These are phyloP conservation scores for Benitochromis conjunctus DNA, from an alignment of 2,113 vertebrate species.

Conservation along the genomic window DNA sequence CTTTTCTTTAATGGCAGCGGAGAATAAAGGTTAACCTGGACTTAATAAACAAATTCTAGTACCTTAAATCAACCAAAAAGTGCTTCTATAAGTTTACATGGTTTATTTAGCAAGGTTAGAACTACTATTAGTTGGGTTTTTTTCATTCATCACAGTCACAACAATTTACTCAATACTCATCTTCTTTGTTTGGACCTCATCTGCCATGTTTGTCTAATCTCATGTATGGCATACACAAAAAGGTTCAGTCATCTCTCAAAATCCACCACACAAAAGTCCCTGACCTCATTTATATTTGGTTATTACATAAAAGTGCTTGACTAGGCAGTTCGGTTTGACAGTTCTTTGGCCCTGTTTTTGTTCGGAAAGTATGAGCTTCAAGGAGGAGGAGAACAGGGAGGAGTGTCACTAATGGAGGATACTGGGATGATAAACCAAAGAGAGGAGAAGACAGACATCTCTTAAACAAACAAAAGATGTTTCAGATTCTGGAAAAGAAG, in stretches of 20 bases:
- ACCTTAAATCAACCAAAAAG: background rate
- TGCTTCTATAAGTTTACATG: background rate
- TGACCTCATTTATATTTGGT: background rate
- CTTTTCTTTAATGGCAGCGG: background rate
- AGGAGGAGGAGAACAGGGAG: background rate
- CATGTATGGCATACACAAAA: background rate
- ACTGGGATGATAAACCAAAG: background rate
- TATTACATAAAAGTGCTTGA: background rate
- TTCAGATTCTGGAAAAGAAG: background rate
- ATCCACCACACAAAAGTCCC: constrained; percentile 13
- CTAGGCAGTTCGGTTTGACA: background rate
- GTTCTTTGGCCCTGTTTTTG: constrained; percentile 6
- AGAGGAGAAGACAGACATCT: background rate
- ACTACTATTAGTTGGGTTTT: background rate
- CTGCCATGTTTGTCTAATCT: constrained; percentile 35
- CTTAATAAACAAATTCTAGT: background rate
- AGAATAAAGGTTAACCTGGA: background rate
- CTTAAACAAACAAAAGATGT: background rate
- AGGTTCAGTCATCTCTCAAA: constrained; percentile 14
- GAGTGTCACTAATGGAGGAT: background rate
- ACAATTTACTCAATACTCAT: constrained; percentile 30
- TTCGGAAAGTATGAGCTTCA: constrained; percentile 24
- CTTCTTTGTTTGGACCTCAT: constrained; percentile 16
- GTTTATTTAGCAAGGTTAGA: background rate
- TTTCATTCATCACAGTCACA: constrained; percentile 32